Evolutionary conservation across 30 jellyfish, hydroid and myxozoan species (phyloP).

Genomic region (Nemopilema nomurai): DNA sequence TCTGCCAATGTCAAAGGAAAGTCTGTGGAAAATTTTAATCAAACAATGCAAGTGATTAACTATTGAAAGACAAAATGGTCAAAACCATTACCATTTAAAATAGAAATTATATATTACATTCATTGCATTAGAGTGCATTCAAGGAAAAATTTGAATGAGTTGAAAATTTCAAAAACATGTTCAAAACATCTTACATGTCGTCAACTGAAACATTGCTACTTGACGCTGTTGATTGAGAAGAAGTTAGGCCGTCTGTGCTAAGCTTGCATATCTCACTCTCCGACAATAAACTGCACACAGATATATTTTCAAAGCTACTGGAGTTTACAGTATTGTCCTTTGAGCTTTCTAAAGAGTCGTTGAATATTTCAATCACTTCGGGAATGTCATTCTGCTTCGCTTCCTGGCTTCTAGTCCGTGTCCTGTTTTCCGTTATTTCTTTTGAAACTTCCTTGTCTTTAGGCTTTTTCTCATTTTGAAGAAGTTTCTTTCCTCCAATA

Average conservation of each 20-base stretch:
- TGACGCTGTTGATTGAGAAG: slow-evolving; percentile 45
- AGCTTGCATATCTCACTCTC: slow-evolving; percentile 53
- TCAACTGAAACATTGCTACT: slow-evolving; percentile 15
- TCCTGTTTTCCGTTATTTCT: slow-evolving; percentile 1
- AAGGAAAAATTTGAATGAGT: no score
- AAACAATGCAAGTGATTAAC: no score
- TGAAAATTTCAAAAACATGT: no score
- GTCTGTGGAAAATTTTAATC: no score
- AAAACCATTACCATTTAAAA: no score
- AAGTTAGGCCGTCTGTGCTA: slow-evolving; percentile 33
- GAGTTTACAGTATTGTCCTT: slow-evolving; percentile 27
- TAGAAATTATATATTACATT: no score
- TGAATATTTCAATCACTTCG: not conserved
- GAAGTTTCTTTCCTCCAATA: slow-evolving; percentile 33
- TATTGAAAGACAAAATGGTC: no score
- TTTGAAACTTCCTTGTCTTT: not conserved
- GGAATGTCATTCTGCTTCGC: not conserved
- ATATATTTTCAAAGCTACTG: slow-evolving; percentile 51
- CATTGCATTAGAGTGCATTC: no score
- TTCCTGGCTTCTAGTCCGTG: slow-evolving; percentile 36
- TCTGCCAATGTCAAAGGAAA: no score
- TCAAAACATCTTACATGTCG: not conserved
- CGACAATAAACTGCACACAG: slow-evolving; percentile 42
- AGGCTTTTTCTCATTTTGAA: not conserved
- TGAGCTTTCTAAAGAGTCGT: not conserved